phyloP scores from a whole-genome alignment of 1,140 invertebrate species.

The Panonychus citri region DNA sequence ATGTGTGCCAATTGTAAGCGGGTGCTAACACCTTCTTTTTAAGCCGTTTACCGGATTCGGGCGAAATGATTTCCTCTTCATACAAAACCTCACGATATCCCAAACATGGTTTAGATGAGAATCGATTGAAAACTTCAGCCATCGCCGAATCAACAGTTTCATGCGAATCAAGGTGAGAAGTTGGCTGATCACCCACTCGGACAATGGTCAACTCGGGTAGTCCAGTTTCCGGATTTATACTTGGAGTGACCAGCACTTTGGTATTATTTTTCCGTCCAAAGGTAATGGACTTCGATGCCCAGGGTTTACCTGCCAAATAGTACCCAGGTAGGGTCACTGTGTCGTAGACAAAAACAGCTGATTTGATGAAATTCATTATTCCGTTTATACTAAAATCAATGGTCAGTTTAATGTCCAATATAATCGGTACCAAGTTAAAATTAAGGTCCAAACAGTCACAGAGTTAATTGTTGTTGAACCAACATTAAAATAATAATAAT shows the following conservation, averaged over 20 bases:
- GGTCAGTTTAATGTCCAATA: neutral
- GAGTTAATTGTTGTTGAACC: too few relatives aligned
- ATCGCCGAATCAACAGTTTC: neutral
- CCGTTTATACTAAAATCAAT: neutral
- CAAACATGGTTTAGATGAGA: slow-evolving; percentile 13
- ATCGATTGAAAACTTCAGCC: neutral
- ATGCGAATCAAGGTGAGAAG: neutral
- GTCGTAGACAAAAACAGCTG: slow-evolving; percentile 40
- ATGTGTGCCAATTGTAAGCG: slow-evolving; percentile 74
- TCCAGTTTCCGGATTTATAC: neutral
- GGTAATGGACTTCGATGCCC: slow-evolving; percentile 28
- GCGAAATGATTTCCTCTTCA: slow-evolving; percentile 53
- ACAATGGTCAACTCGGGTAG: neutral
- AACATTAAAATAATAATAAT: too few relatives aligned
- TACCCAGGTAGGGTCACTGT: slow-evolving; percentile 70
- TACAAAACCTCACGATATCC: slow-evolving; percentile 1
- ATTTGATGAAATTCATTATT: slow-evolving; percentile 17
- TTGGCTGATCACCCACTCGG: neutral
- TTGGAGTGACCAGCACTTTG: neutral
- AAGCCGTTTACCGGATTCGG: slow-evolving; percentile 68
- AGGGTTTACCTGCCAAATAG: slow-evolving; percentile 58
- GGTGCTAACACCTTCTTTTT: slow-evolving; percentile 36
- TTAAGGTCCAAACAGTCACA: too few relatives aligned
- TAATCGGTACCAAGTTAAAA: too few relatives aligned
- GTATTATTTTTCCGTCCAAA: too few relatives aligned